Evolutionary conservation across 2,888 invertebrate species (phyloP).

Genomic region (Phymatocera aterrima): DNA sequence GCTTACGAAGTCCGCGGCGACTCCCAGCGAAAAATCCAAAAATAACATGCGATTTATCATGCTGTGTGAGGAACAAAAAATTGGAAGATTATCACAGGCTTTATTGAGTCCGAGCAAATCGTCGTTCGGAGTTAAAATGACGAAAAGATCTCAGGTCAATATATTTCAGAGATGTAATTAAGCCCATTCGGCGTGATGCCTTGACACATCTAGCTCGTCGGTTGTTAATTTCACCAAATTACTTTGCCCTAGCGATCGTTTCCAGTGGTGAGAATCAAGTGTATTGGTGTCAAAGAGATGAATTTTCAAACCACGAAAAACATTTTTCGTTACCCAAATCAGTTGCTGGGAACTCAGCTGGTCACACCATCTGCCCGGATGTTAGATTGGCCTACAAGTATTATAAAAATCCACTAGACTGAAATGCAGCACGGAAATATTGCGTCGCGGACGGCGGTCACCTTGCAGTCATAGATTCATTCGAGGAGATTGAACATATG

Average conservation of each 20-base stretch:
- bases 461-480: neutral
- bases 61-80: neutral
- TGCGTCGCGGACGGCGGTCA: neutral
- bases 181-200: neutral
- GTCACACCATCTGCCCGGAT: neutral
- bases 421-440: neutral
- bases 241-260: neutral
- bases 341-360: neutral
- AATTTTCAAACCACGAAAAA: neutral
- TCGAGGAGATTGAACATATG: neutral
- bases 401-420: neutral
- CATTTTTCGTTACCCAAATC: neutral
- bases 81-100: neutral
- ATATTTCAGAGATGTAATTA: neutral
- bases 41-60: too few relatives aligned
- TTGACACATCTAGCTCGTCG: neutral
- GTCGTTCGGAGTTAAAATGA: neutral
- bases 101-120: neutral
- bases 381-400: constrained; percentile 20
- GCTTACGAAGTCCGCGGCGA: too few relatives aligned
- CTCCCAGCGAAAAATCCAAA: too few relatives aligned
- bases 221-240: neutral
- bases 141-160: neutral
- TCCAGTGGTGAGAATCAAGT: neutral
- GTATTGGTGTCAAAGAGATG: neutral